Conservation (phyloP, 2,888 invertebrate species). For the Sicus ferrugineus region DNA sequence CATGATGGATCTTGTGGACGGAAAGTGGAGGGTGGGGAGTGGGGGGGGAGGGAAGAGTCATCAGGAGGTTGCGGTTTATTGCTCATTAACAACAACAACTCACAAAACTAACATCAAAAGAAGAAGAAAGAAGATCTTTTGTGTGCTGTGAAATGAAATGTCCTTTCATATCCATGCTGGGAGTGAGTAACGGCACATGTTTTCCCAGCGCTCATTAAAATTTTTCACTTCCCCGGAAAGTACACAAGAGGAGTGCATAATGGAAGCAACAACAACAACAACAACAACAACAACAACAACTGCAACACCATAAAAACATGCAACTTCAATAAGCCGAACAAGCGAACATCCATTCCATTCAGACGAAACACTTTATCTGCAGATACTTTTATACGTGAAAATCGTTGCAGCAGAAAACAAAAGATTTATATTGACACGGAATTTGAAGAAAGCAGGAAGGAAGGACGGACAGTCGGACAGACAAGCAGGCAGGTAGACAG, state of each 20-base stretch:
- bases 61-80: too few relatives aligned
- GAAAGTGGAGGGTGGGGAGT: too few relatives aligned
- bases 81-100: too few relatives aligned
- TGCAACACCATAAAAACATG: neutral
- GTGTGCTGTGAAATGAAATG: too few relatives aligned
- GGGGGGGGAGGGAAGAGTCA: too few relatives aligned
- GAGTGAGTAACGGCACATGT: too few relatives aligned
- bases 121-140: too few relatives aligned
- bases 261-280: constrained; percentile 6
- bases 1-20: too few relatives aligned
- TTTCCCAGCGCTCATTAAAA: constrained; percentile 12
- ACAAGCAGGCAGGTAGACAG: too few relatives aligned
- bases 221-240: constrained; percentile 5
- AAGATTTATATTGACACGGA: constrained; percentile 13
- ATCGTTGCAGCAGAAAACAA: constrained; percentile 1
- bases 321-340: neutral
- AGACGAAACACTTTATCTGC: neutral
- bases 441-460: neutral
- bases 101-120: too few relatives aligned
- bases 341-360: neutral
- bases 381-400: neutral
- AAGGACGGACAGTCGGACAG: too few relatives aligned
- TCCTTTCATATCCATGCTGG: too few relatives aligned
- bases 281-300: constrained; percentile 21
- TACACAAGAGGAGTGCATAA: neutral